Conservation (phyloP, 2,888 invertebrate species). For the Campoplex nolae region DNA sequence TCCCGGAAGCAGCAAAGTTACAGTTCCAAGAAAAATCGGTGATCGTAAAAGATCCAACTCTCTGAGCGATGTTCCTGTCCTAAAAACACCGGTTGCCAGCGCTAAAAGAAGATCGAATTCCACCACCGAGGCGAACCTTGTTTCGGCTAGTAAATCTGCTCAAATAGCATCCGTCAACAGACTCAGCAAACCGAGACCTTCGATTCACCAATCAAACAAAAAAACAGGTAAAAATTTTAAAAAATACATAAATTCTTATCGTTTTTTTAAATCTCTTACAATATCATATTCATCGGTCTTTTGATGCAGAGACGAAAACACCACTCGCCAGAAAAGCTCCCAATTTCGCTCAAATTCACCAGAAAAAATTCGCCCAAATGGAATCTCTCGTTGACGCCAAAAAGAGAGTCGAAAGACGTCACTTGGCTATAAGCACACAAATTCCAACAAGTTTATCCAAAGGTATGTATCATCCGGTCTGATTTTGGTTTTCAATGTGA, state of each 20-base stretch:
- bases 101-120: slow-evolving; percentile 68
- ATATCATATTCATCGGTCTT: not conserved
- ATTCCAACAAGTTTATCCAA: slow-evolving; percentile 56
- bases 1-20: slow-evolving; percentile 27
- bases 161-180: slow-evolving; percentile 82
- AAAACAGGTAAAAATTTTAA: slow-evolving; percentile 70
- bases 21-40: not conserved
- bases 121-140: slow-evolving; percentile 72
- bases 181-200: slow-evolving; percentile 83
- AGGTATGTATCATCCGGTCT: slow-evolving; percentile 18
- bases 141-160: slow-evolving; percentile 75
- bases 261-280: not conserved
- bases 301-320: slow-evolving; percentile 72
- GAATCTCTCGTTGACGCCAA: slow-evolving; percentile 88
- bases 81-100: slow-evolving; percentile 42
- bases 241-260: not conserved
- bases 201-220: slow-evolving; percentile 63
- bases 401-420: slow-evolving; percentile 76
- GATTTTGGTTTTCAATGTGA: not conserved
- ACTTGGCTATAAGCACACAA: slow-evolving; percentile 72
- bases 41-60: slow-evolving; percentile 65
- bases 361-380: slow-evolving; percentile 88
- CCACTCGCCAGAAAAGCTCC: slow-evolving; percentile 86
- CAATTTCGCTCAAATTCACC: slow-evolving; percentile 89
- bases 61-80: slow-evolving; percentile 27